These are phyloP conservation scores for Neoarius graeffei DNA, from an alignment of 2,113 vertebrate genomes.

Conservation along the genomic window DNA sequence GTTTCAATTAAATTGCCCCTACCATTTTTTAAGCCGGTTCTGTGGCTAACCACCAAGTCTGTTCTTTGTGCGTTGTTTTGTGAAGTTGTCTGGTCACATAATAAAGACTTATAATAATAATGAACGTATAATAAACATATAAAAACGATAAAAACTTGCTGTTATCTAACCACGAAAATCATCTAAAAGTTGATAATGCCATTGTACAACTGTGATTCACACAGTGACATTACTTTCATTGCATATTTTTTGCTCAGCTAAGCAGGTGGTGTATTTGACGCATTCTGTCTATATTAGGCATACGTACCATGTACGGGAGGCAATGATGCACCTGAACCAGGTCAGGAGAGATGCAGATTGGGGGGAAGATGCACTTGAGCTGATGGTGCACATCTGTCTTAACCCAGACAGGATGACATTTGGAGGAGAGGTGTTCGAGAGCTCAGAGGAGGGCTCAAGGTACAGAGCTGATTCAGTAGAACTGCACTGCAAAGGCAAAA, in stretches of 20 bases:
- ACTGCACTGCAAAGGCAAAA: background rate
- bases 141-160: background rate
- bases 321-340: slow-evolving; percentile 69
- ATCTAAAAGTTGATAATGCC: background rate
- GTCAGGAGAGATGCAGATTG: slow-evolving; percentile 67
- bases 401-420: slow-evolving; percentile 73
- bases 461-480: slow-evolving; percentile 47
- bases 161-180: background rate
- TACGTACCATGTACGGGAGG: slow-evolving; percentile 60
- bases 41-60: background rate
- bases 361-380: slow-evolving; percentile 62
- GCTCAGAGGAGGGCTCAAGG: slow-evolving; percentile 55
- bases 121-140: too few species aligned
- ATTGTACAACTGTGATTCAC: background rate
- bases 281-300: slow-evolving; percentile 55
- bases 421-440: slow-evolving; percentile 69
- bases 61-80: background rate
- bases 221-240: background rate
- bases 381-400: slow-evolving; percentile 72
- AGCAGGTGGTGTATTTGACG: background rate
- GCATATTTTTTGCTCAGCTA: background rate
- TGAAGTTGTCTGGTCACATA: background rate
- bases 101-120: background rate
- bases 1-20: background rate
- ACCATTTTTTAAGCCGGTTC: background rate